Evolutionary conservation across 1,140 invertebrate genomes (phyloP), one percentile per base, ranked within the genome.

Genomic region (Aphelinus atriplicis): DNA sequence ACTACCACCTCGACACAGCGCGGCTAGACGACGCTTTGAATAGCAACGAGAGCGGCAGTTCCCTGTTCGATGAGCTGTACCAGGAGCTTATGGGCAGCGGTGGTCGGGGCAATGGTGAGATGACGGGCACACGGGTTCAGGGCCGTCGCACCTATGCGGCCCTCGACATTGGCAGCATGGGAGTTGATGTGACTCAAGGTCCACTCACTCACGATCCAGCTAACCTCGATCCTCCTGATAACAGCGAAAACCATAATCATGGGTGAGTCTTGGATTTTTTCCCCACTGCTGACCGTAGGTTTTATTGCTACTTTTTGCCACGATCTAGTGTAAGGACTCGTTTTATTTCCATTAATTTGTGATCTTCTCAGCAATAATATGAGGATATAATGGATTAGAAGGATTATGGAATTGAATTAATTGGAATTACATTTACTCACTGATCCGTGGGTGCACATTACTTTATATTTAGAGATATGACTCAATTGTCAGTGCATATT

Each of bases 1-100:
- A 95, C 87, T 96, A 95, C 85, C 93, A 95, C 81, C 88, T 95
- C 85, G 92, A 93, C 80, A 92, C 93, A 62, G 91, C 92, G 47
- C 90, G 93, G 1, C 87, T 95, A 78, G 94, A 94, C 85, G 94
- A 94, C 82, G 93, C 93, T 61, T 89, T 95, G 75, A 95, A 95
- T 86, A 93, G 92, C 78, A 94, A 94, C 84, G 91, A 90, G 26
- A 89, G 88, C 72, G 84, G 84, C 77, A 89, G 90, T 73, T 88
- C 87, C 51, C 84, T 90, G 57, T 91, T 90, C 83, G 89, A 90
- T 68, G 89, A 91, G 75, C 84, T 92, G 66, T 92, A 92, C 81
- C 90, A 91, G 75, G 91, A 92, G 81, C 82, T 92, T 80, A 91
- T 92, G 75, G 89, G 88, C 71, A 82, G 78, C 9, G 83, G 67